Conservation (phyloP, 2,113 vertebrate genomes). For the Marmota monax region DNA sequence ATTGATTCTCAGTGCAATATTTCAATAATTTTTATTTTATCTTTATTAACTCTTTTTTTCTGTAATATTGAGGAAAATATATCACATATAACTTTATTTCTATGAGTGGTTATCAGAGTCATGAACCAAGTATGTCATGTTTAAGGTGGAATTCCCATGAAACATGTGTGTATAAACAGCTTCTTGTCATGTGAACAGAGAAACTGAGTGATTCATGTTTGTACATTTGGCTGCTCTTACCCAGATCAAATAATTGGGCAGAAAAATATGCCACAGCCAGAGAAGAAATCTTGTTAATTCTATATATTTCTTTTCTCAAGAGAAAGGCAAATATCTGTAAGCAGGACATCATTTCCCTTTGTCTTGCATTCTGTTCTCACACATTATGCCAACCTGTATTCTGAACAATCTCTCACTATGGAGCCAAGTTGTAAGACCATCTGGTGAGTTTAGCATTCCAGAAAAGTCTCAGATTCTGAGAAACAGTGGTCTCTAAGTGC, state of each 20-base stretch:
- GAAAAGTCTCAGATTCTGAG: background rate
- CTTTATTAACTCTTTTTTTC: background rate
- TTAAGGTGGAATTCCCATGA: background rate
- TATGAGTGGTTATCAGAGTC: background rate
- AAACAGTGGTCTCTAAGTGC: background rate
- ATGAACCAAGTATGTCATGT: background rate
- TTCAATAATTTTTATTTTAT: background rate
- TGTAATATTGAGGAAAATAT: background rate
- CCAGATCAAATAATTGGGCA: slow-evolving; percentile 19
- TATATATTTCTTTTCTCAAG: background rate
- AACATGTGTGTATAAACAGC: background rate
- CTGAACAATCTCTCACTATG: slow-evolving; percentile 24
- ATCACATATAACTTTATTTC: background rate
- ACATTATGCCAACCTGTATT: slow-evolving; percentile 30
- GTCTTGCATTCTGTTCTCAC: slow-evolving; percentile 59
- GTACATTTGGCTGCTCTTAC: slow-evolving; percentile 45
- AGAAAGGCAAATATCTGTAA: background rate
- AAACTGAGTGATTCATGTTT: slow-evolving; percentile 27
- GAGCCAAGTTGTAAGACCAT: slow-evolving; percentile 58
- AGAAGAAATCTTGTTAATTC: background rate
- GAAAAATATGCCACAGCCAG: background rate
- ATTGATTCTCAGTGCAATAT: fast-evolving
- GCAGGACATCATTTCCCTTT: slow-evolving; percentile 22
- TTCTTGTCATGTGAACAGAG: slow-evolving; percentile 23
- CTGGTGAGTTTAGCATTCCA: slow-evolving; percentile 51